Evolutionary conservation across 2,797 vertebrate genomes (phyloP), one percentile per base, ranked within the genome.

Genomic region (Xenops minutus): DNA sequence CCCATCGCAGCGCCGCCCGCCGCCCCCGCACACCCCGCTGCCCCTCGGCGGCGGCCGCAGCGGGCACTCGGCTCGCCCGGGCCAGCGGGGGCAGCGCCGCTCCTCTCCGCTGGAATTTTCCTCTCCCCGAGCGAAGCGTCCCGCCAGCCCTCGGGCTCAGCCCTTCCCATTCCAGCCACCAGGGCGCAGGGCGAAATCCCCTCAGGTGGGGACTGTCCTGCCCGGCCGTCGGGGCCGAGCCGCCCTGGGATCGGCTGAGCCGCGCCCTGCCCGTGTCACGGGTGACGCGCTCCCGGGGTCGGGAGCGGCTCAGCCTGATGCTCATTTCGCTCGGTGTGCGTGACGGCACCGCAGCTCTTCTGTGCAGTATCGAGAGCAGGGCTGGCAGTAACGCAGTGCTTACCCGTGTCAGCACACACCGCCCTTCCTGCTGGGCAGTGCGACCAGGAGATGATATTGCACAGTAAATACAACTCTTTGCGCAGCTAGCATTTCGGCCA

Each of bases 101-200:
- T 94, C 74, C 94, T 92, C 69, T 36, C 71, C 79, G 67, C 80
- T 43, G 92, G 96, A 94, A 95, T 95, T 96, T 95, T 92, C 93
- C 91, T 91, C 41, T 91, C 39, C 27, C 67, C 18, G 36, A 61
- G 75, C 61, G 36, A 52, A 79, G 19, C 54, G 89, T 81, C 44
- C 56, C 54, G 55, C 84, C 85, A 24, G 89, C 85, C 91, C 37
- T 7, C 41, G 7, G 17, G 14, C 22, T 27, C 58, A 16, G 88
- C 85, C 93, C 75, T 85, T 93, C 44, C 93, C 87, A 81, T 95
- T 97, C 97, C 96, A 94, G 81, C 97, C 96, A 21, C 95, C 93
- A 97, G 97, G 83, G 79, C 55, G 82, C 69, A 32, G 12, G 21
- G 15, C 30, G 36, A 9, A 56, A 30, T 5, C 68, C 29, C 19